Base-by-base conservation (phyloP, 2,888 invertebrate species). In the Gerosis bhagava region DNA sequence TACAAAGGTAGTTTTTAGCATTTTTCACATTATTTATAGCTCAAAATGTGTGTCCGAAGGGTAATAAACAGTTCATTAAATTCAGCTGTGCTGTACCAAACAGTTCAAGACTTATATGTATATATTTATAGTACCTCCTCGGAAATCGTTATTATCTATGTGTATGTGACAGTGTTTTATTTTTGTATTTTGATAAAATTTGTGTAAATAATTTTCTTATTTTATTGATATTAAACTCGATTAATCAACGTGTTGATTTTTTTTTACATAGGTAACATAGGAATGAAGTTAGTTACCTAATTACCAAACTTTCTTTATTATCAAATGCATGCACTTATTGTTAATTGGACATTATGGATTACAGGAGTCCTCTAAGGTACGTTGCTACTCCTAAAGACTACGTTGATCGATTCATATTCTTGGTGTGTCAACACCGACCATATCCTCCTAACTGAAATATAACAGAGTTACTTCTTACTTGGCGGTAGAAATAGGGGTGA, bases 141-240 rank as follows among this genome's bases (percentile, higher is more conserved):
- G 70, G 61, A 67, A 68, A 63, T 68, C 61, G 73, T 83, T 77
- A 76, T 72, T 71, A 77, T 75, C 67, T 75, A 71, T 73, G 74
- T 83, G 80, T 83, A 84, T 76, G 87, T 87, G 83, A 83, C 87
- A 83, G 83, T 87, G 86, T 86, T 86, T 87, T 87, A 87, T 86
- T 87, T 87, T 87, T 87, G 87, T 87, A 87, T 87, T 87, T 87
- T 87, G 84, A 87, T 87, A 87, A 86, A 84, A 76, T 83, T 83
- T 78, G 84, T 87, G 87, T 87, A 87, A 86, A 87, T 87, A 86
- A 77, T 86, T 87, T 83, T 87, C 84, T 87, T 84, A 87, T 87
- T 86, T 87, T 86, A 87, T 87, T 86, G 87, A 86, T 87, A 87
- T 83, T 87, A 87, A 87, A 87, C 86, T 86, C 84, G 77, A 87